These are phyloP conservation scores for Crocodylus rhombifer DNA, from an alignment of 2,797 vertebrate genomes.

Conservation along the genomic window DNA sequence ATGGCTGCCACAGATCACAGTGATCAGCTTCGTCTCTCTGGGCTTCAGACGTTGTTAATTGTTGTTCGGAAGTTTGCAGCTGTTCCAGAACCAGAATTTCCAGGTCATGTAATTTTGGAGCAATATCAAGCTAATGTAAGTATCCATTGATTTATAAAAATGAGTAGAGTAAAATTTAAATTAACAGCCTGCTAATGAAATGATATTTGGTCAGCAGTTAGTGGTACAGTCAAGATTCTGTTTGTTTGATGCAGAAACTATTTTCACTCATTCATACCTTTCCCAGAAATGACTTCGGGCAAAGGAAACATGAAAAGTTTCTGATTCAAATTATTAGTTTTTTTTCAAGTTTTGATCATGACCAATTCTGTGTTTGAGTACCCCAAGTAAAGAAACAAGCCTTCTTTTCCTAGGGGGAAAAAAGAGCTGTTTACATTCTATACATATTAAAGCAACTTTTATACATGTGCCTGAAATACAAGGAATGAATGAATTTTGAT, in stretches of 20 bases:
- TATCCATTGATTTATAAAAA: conserved; percentile 8
- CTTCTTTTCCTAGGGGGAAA: too few relatives aligned
- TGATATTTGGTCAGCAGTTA: not conserved
- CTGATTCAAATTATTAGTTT: not conserved
- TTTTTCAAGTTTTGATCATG: conserved; percentile 4
- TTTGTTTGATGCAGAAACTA: not conserved
- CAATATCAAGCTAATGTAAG: conserved; percentile 97
- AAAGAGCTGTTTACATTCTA: too few relatives aligned
- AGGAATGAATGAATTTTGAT: not conserved
- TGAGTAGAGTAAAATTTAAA: not conserved
- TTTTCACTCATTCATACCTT: not conserved
- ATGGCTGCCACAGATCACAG: conserved; percentile 97
- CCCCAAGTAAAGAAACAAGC: not conserved
- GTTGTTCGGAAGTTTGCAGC: conserved; percentile 89
- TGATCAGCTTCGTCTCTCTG: conserved; percentile 89
- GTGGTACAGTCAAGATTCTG: not conserved
- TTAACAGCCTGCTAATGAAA: not conserved
- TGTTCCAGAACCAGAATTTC: conserved; percentile 93
- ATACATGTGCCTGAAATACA: not conserved
- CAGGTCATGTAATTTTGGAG: conserved; percentile 94
- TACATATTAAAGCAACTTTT: not conserved
- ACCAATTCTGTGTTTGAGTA: not conserved
- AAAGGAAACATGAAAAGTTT: not conserved
- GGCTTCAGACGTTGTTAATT: conserved; percentile 89
- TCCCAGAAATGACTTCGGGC: not conserved